Percentiles rank a stretch among this genome's conserved stretches.
Conservation (phyloP, 2,888 invertebrate genomes). For the Hemistola chrysoprasaria region DNA sequence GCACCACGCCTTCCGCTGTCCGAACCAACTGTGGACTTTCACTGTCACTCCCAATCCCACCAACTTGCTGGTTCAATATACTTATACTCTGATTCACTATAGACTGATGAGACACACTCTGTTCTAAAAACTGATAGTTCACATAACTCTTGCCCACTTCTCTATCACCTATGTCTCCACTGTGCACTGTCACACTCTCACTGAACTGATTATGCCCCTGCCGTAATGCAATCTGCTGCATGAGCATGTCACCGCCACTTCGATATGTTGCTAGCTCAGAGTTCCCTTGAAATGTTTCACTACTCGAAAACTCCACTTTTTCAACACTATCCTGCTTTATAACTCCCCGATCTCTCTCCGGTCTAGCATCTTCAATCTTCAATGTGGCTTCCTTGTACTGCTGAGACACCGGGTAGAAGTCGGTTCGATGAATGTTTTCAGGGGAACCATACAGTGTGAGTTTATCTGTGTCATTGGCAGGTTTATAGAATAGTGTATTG, state of each 20-base stretch:
- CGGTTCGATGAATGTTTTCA: conserved; percentile 51
- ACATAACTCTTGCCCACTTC: conserved; percentile 70
- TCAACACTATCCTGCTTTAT: conserved; percentile 55
- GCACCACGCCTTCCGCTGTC: conserved; percentile 72
- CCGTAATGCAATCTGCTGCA: conserved; percentile 54
- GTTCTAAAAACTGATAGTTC: conserved; percentile 80
- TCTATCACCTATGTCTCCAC: conserved; percentile 62
- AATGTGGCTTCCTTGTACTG: conserved; percentile 57
- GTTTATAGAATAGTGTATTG: conserved; percentile 57
- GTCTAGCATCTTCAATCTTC: conserved; percentile 51
- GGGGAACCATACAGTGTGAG: conserved; percentile 47
- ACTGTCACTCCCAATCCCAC: conserved; percentile 60
- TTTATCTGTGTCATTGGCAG: conserved; percentile 57
- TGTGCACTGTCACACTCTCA: conserved; percentile 61
- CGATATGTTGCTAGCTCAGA: conserved; percentile 59
- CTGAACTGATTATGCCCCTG: conserved; percentile 60
- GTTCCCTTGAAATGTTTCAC: conserved; percentile 57
- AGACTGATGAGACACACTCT: conserved; percentile 77
- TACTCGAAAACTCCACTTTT: conserved; percentile 48
- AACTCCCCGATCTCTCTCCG: conserved; percentile 34
- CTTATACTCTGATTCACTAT: conserved; percentile 79
- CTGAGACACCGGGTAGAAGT: conserved; percentile 53
- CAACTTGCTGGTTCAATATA: conserved; percentile 77
- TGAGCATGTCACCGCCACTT: conserved; percentile 53
- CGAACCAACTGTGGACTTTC: conserved; percentile 65